Evolutionary conservation across 2,113 vertebrate genomes (phyloP), one percentile per base, ranked within the genome.

Genomic region (Ginglymostoma cirratum): DNA sequence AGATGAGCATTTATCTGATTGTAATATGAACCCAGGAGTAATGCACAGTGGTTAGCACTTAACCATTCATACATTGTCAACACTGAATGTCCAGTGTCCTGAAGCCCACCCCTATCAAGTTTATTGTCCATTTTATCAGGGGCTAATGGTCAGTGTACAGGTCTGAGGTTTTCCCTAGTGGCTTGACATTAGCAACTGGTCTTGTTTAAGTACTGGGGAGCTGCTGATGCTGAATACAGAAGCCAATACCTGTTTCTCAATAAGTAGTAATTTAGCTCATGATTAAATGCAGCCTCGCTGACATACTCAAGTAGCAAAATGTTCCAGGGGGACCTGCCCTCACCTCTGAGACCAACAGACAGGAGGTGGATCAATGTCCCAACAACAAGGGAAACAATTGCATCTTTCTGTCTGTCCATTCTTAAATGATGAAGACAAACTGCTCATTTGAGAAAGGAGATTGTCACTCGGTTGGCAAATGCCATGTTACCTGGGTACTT

Each of bases 191-290:
- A 97, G 97, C 96, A 96, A 97, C 97, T 72, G 97, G 97, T 97
- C 97, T 98, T 98, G 97, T 98, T 98, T 97, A 98, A 98, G 98
- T 96, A 97, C 97, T 97, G 96, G 96, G 94, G 97, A 67, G 97
- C 94, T 17, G 45, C 94, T 67, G 94, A 72, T 70, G 94, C 67
- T 95, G 94, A 95, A 98, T 97, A 97, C 96, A 97, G 97, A 97
- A 97, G 97, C 98, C 98, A 97, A 97, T 97, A 97, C 96, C 97
- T 97, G 97, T 97, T 97, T 97, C 97, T 97, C 97, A 97, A 97
- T 97, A 98, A 98, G 97, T 97, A 96, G 97, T 97, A 97, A 96
- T 96, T 97, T 96, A 97, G 96, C 96, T 98, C 98, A 97, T 95
- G 98, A 96, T 98, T 98, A 97, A 97, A 97, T 97, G 96, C 96